These are phyloP conservation scores for Ophonus ardosiacus DNA, from an alignment of 2,888 invertebrate genomes.

Conservation along the genomic window DNA sequence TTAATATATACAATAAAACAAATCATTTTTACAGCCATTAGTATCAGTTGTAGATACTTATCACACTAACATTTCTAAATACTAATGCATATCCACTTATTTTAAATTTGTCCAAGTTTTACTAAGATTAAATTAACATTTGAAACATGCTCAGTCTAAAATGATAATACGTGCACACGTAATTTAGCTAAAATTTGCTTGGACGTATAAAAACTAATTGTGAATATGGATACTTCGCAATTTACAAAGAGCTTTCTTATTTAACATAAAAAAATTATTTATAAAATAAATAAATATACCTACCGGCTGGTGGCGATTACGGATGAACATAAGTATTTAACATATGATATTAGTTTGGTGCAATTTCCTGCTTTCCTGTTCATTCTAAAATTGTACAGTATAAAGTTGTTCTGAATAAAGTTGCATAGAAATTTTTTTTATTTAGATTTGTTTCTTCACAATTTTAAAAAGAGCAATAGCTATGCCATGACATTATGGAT, in stretches of 20 bases:
- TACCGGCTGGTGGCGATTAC: too few relatives aligned
- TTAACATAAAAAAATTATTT: background rate
- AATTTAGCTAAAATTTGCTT: background rate
- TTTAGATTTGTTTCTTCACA: too few relatives aligned
- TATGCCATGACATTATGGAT: too few relatives aligned
- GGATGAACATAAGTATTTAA: too few relatives aligned
- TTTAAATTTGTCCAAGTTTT: conserved; percentile 15
- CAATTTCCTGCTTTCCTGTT: too few relatives aligned
- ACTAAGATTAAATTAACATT: background rate
- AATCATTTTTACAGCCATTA: conserved; percentile 57
- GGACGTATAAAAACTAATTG: background rate
- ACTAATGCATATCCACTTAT: conserved; percentile 35
- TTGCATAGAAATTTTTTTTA: too few relatives aligned
- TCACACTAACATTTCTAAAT: conserved; percentile 58
- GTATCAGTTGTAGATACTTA: conserved; percentile 56
- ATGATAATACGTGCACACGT: background rate
- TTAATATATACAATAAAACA: conserved; percentile 57
- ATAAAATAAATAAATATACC: too few relatives aligned
- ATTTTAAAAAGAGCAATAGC: too few relatives aligned
- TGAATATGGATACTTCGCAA: background rate
- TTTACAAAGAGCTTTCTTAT: background rate
- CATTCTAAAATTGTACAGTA: too few relatives aligned
- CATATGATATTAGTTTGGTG: too few relatives aligned
- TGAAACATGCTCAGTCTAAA: background rate
- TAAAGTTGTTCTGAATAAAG: too few relatives aligned